Evolutionary conservation across 2,888 invertebrate species (phyloP), one percentile per base, ranked within the genome.

Genomic region (Cacoxenus indagator): DNA sequence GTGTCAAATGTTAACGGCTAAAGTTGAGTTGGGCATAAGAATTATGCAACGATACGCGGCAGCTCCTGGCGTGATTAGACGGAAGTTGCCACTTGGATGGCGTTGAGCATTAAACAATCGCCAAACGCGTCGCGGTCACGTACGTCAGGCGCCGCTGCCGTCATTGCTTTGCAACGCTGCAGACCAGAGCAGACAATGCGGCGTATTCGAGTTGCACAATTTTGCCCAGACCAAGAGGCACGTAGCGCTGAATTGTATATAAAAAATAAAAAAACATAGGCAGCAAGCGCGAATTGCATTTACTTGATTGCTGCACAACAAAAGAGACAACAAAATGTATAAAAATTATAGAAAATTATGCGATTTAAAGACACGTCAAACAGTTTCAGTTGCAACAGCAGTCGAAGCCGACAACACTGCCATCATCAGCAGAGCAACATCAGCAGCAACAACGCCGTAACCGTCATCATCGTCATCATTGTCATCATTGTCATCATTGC

Each of bases 1-100:
- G 45, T n/a, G n/a, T 43, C 45, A 8, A 43, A 43, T 43, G 45
- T 11, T 43, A n/a, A n/a, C n/a, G 45, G 11, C n/a, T 43, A 43
- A 54, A 22, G 55, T 26, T 26, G 55, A 55, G 26, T 55, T 55
- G 55, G 11, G 55, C 11, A 26, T 26, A 55, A 55, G 26, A 26
- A 5, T 26, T 55, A 26, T 55, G 55, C 55, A 55, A 55, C 55
- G 26, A 14, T 55, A 14, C 14, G 11, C n/a, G 9, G 55, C 26
- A 9, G 55, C 2, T 26, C n/a, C 11, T 43, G 45, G 54, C 4
- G 24, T 26, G 55, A 8, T 55, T 14, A 55, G 26, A 80, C 79
- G 79, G 78, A 80, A 82, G 79, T 80, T 82, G 75, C 78, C 81
- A 78, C 81, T 80, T 82, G 81, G 81, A 82, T 80, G 77, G 78